Percentiles rank a stretch among this genome's conserved stretches.
phyloP scores from a whole-genome alignment of 2,797 vertebrate genomes.

The Coluber constrictor region DNA sequence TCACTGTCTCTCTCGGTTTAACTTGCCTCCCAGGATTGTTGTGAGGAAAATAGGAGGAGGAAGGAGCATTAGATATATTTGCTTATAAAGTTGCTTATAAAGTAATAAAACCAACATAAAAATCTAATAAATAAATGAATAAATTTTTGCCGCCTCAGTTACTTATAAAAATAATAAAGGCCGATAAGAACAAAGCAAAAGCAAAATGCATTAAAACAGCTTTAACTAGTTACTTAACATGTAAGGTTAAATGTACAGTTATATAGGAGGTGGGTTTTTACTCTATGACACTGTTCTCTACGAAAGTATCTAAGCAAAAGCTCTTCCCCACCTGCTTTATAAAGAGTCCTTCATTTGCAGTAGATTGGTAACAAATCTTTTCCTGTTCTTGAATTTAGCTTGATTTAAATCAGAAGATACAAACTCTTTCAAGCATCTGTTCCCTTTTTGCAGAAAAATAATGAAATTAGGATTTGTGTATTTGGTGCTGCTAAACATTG shows the following conservation, averaged over 20 bases:
- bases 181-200: not conserved
- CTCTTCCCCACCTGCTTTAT: not conserved
- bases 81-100: not conserved
- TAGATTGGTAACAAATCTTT: not conserved
- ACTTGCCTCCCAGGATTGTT: not conserved
- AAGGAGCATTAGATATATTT: not conserved
- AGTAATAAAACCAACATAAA: not conserved
- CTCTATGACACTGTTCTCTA: not conserved
- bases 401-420: not conserved
- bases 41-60: not conserved
- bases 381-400: not conserved
- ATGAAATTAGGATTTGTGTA: not conserved
- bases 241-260: not conserved
- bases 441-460: not conserved
- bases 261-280: not conserved
- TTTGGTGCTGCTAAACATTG: constrained; percentile 5
- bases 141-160: not conserved
- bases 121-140: not conserved
- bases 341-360: not conserved
- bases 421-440: not conserved
- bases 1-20: not conserved
- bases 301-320: not conserved
- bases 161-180: not conserved
- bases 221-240: not conserved
- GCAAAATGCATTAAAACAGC: not conserved